These are phyloP conservation scores for Spicauda simplicius DNA, from an alignment of 2,888 invertebrate species.

Conservation along the genomic window DNA sequence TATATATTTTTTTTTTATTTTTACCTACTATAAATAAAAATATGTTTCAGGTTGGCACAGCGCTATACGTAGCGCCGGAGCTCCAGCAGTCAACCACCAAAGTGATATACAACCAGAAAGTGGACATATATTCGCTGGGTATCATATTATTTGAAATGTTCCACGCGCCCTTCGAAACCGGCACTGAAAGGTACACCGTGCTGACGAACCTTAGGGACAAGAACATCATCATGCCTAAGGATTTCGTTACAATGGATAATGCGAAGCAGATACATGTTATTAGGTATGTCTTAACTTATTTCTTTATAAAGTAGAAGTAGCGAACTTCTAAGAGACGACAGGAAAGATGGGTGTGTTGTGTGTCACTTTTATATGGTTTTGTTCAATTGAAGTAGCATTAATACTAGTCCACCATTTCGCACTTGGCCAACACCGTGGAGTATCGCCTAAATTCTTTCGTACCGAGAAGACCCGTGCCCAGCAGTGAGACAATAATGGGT, in stretches of 20 bases:
- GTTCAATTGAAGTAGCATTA: too few species aligned
- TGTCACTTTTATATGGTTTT: too few species aligned
- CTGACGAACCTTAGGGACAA: slow-evolving; percentile 89
- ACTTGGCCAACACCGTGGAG: too few species aligned
- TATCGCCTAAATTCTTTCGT: too few species aligned
- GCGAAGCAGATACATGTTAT: slow-evolving; percentile 85
- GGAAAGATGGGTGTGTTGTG: too few species aligned
- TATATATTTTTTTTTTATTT: too few species aligned
- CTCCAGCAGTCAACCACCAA: slow-evolving; percentile 88
- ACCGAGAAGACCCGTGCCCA: too few species aligned
- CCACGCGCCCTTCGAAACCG: slow-evolving; percentile 92
- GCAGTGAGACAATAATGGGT: too few species aligned
- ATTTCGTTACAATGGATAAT: slow-evolving; percentile 85
- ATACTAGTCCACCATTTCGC: too few species aligned
- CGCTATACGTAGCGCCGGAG: slow-evolving; percentile 98
- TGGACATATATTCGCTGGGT: slow-evolving; percentile 94
- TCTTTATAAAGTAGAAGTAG: too few species aligned
- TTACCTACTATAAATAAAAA: too few species aligned
- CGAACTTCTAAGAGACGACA: too few species aligned
- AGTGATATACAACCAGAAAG: slow-evolving; percentile 94
- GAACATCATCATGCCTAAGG: slow-evolving; percentile 89
- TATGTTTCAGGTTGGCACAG: slow-evolving; percentile 94
- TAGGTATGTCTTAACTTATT: slow-evolving; percentile 71
- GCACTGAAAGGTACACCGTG: slow-evolving; percentile 94
- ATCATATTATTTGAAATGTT: slow-evolving; percentile 99